Conservation (phyloP, 2,797 vertebrate genomes). For the Eremophila alpestris region DNA sequence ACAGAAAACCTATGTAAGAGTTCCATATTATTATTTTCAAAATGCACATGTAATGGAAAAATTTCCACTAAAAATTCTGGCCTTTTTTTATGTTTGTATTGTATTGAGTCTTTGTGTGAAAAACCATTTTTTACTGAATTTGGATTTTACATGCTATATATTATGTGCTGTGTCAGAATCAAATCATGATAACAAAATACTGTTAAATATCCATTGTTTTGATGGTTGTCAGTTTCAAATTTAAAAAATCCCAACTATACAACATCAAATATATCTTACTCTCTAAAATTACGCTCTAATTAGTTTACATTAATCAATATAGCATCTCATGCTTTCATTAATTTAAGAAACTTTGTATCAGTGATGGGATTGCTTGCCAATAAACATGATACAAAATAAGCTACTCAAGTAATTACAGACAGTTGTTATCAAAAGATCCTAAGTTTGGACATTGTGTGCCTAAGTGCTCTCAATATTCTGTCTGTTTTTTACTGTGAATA, state of each 20-base stretch:
- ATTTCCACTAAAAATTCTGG: neutral
- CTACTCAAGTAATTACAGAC: neutral
- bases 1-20: neutral
- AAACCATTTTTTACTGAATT: neutral
- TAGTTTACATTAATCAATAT: neutral
- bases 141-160: neutral
- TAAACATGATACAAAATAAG: neutral
- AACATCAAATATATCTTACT: neutral
- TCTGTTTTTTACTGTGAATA: neutral
- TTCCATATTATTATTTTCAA: neutral
- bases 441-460: neutral
- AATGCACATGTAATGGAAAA: neutral
- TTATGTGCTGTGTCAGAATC: fast-evolving
- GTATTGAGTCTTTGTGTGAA: neutral
- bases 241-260: neutral
- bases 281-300: neutral
- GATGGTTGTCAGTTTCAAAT: neutral
- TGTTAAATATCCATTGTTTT: neutral
- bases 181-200: neutral
- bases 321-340: neutral
- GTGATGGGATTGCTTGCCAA: neutral
- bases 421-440: neutral
- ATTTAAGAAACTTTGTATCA: neutral
- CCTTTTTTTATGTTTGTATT: neutral
- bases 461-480: neutral